Evolutionary conservation across 2,797 vertebrate species (phyloP), one percentile per base, ranked within the genome.

Genomic region (Myotis daubentonii): DNA sequence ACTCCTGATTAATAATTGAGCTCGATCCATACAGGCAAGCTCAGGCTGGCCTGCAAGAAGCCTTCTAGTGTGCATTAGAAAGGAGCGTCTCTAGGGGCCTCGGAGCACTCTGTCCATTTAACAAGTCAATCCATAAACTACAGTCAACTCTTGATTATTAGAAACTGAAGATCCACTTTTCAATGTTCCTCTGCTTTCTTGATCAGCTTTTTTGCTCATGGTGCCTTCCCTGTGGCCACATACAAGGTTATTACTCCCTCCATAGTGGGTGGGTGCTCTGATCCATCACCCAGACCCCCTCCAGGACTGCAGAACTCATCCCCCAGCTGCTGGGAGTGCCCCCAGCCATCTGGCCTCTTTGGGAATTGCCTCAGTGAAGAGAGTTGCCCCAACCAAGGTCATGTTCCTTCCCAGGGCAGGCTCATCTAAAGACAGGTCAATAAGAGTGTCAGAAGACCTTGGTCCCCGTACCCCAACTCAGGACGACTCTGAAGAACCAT

Each of bases 1-100:
- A 10, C 30, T 82, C 76, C 97, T 93, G 96, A 98, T 98, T 96
- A 98, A 98, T 98, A 98, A 98, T 98, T 98, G 89, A 98, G 96
- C 83, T 93, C 66, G 6, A 93, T 97, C 97, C 93, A 95, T 97
- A 93, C 82, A 41, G 47, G 53, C 41, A 16, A 89, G 92, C 83
- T 97, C 91, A 70, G 23, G 12, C 94, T 38, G 47, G 94, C 95
- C 65, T 80, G 87, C 38, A 96, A 92, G 70, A 88, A 85, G 89
- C 79, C 92, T 49, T 1, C 0, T 93, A 55, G 79, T 2, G 10
- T 17, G 92, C 94, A 95, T 36, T 95, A 97, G 81, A 87, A 95
- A 25, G 49, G 75, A 92, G 87, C 76, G 82, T 23, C 53, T 96
- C 96, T 72, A 74, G 96, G 94, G 96, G 17, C 44, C 22, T 30